phyloP scores from a whole-genome alignment of 2,888 invertebrate genomes.

The Trichacis sp. region DNA sequence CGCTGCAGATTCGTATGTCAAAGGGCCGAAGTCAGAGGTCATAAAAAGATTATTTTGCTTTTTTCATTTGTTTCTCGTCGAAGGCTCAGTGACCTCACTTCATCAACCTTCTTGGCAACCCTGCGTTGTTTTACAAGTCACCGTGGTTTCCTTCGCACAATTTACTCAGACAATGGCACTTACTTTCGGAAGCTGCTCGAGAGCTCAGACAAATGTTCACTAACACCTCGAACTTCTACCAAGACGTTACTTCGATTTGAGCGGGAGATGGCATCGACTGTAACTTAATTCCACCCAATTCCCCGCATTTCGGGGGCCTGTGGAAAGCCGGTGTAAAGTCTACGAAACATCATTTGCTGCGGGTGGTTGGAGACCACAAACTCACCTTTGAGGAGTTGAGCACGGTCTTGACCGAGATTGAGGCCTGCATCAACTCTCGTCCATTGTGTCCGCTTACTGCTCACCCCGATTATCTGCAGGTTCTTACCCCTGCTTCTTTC shows the following conservation, averaged over 20 bases:
- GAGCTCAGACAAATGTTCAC: not conserved
- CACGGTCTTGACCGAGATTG: not conserved
- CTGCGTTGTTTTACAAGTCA: constrained; percentile 14
- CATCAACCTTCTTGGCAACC: constrained; percentile 16
- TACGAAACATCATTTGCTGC: constrained; percentile 39
- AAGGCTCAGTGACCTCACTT: constrained; percentile 17
- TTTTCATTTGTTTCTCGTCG: constrained; percentile 23
- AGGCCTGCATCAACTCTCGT: not conserved
- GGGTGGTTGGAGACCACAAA: not conserved
- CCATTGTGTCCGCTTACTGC: no score
- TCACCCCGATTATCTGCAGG: no score
- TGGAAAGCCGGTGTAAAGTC: no score
- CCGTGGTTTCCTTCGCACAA: constrained; percentile 9
- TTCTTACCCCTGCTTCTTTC: no score
- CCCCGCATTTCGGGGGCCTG: constrained; percentile 41
- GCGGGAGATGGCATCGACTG: constrained; percentile 4
- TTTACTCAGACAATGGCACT: constrained; percentile 20
- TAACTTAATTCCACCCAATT: constrained; percentile 31
- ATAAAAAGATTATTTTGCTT: constrained; percentile 18
- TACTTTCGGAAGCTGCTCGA: not conserved
- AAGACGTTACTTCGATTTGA: not conserved
- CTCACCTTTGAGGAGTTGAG: not conserved
- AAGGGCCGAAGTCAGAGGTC: constrained; percentile 19
- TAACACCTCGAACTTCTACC: not conserved
- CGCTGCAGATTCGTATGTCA: constrained; percentile 14